Evolutionary conservation across 2,113 vertebrate species (phyloP), one percentile per base, ranked within the genome.

Genomic region (Scolopax mira): DNA sequence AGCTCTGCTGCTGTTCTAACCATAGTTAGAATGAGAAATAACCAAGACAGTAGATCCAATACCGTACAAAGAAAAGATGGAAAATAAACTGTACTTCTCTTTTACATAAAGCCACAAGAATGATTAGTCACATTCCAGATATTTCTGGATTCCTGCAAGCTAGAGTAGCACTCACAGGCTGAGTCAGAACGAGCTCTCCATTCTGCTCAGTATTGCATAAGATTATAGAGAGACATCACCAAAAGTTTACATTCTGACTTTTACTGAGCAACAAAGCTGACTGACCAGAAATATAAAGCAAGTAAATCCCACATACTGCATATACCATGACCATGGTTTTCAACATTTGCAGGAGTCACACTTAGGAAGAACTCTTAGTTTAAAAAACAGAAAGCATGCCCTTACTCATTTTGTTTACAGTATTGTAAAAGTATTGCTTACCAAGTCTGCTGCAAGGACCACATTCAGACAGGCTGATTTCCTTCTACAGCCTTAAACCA

Each of bases 101-200:
- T 94, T 66, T 79, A 70, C 37, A 96, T 72, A 90, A 86, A 96
- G 55, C 70, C 70, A 89, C 78, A 95, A 92, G 73, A 92, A 95
- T 70, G 83, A 87, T 75, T 90, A 90, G 66, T 92, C 90, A 95
- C 77, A 89, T 73, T 92, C 52, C 90, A 93, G 93, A 91, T 93
- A 94, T 89, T 96, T 94, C 93, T 94, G 83, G 79, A 92, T 72
- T 94, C 57, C 58, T 93, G 61, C 60, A 82, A 96, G 44, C 75
- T 81, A 74, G 91, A 85, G 90, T 89, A 92, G 90, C 83, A 69
- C 80, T 93, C n/a, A 37, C 23, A 44, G 83, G 44, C 86, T 93
- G 83, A 94, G 70, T 93, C 93, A 96, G 61, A 87, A 93, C 4
- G 4, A 92, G 78, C 66, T 75, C 87, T 77, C 70, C 73, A 31